Conservation (phyloP, 1,140 invertebrate genomes). For the Reticulitermes speratus region DNA sequence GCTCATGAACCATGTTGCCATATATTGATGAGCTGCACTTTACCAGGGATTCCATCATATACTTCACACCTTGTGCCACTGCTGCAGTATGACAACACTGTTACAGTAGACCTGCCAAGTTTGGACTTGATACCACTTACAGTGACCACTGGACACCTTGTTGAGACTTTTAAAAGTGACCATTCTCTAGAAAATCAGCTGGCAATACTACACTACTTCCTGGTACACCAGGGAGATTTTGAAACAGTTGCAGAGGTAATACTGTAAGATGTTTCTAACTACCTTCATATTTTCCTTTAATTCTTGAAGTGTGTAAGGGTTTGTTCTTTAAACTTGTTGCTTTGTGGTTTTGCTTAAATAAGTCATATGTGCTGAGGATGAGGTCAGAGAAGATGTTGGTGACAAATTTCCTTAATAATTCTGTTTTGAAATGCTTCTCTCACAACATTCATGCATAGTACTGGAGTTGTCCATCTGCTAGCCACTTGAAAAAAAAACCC, state of each 20-base stretch:
- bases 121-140: slow-evolving; percentile 66
- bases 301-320: neutral
- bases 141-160: slow-evolving; percentile 61
- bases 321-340: too few species aligned
- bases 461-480: too few species aligned
- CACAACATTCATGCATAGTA: too few species aligned
- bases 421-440: too few species aligned
- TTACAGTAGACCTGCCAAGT: slow-evolving; percentile 64
- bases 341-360: too few species aligned
- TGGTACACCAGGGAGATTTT: slow-evolving; percentile 69
- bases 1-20: slow-evolving; percentile 79
- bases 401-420: too few species aligned
- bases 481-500: too few species aligned
- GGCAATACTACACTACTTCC: slow-evolving; percentile 75
- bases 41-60: slow-evolving; percentile 44
- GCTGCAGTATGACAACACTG: slow-evolving; percentile 38
- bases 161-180: slow-evolving; percentile 66
- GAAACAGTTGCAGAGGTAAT: slow-evolving; percentile 66
- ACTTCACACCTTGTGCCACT: slow-evolving; percentile 65
- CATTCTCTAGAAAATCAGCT: slow-evolving; percentile 65
- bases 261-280: neutral
- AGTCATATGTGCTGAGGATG: too few species aligned
- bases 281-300: neutral
- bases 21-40: slow-evolving; percentile 45
- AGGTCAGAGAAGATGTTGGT: too few species aligned